Percentiles rank a stretch among this genome's conserved stretches.
These are phyloP conservation scores for Drosophila neonasuta DNA, from an alignment of 2,888 invertebrate species.

Conservation along the genomic window DNA sequence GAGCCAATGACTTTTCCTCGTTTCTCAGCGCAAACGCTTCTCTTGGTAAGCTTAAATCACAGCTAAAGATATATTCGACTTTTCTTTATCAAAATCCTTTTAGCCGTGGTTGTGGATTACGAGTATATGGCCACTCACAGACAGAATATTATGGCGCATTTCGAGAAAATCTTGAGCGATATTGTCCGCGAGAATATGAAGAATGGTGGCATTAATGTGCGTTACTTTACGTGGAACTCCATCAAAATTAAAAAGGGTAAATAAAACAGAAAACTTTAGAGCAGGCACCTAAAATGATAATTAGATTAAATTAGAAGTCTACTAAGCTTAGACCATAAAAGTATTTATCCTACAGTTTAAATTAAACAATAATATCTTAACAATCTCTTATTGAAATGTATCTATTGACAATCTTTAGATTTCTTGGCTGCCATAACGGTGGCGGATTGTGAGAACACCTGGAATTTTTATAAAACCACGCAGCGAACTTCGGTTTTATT, in stretches of 20 bases:
- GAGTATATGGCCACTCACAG: constrained; percentile 86
- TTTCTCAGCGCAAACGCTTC: constrained; percentile 88
- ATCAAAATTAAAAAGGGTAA: constrained; percentile 88
- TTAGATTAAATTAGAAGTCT: too few relatives aligned
- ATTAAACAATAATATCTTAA: too few relatives aligned
- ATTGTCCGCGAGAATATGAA: constrained; percentile 86
- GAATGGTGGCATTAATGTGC: constrained; percentile 87
- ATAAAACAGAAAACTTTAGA: not conserved
- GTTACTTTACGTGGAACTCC: constrained; percentile 87
- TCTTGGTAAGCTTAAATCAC: constrained; percentile 84
- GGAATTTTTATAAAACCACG: constrained; percentile 86
- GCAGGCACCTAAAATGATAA: too few relatives aligned
- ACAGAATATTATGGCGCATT: constrained; percentile 83
- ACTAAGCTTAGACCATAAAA: too few relatives aligned
- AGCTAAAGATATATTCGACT: not conserved
- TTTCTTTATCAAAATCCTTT: not conserved
- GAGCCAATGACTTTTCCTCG: constrained; percentile 86
- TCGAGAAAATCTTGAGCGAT: constrained; percentile 86
- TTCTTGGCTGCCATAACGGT: constrained; percentile 88
- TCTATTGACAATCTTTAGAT: constrained; percentile 82
- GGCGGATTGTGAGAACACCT: constrained; percentile 89
- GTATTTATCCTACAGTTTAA: too few relatives aligned
- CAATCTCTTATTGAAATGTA: not conserved
- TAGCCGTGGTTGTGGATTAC: constrained; percentile 88
- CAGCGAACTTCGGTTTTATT: constrained; percentile 86